These are phyloP conservation scores for Tachina grossa DNA, from an alignment of 2,888 invertebrate species.

Conservation along the genomic window DNA sequence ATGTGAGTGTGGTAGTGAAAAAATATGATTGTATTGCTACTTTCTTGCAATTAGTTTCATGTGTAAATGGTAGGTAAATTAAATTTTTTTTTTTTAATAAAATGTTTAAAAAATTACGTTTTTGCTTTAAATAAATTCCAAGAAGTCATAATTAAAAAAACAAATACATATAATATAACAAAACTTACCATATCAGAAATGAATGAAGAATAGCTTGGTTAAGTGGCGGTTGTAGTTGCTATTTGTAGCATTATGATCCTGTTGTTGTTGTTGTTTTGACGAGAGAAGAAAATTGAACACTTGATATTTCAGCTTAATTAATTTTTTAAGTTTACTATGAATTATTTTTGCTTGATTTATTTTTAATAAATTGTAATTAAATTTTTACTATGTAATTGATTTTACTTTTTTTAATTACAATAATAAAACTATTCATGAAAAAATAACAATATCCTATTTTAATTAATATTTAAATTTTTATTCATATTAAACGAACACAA, in stretches of 20 bases:
- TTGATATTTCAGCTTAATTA: constrained; percentile 55
- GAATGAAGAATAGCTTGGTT: background rate
- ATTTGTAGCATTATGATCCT: constrained; percentile 19
- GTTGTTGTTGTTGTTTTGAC: constrained; percentile 40
- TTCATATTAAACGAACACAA: constrained; percentile 42
- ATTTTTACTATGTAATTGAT: constrained; percentile 1
- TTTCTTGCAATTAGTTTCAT: no score
- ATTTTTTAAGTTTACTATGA: constrained; percentile 37
- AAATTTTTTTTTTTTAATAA: no score
- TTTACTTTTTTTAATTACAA: constrained; percentile 14
- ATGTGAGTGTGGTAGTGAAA: no score
- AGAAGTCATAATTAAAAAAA: no score
- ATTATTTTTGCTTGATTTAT: constrained; percentile 25
- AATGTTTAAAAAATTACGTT: no score
- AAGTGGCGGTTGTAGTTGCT: background rate
- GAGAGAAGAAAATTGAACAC: constrained; percentile 60
- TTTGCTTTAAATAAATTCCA: no score
- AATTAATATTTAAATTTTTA: constrained; percentile 5
- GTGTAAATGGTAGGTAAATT: no score
- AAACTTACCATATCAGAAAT: constrained; percentile 27
- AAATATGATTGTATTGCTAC: no score
- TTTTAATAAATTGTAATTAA: constrained; percentile 11
- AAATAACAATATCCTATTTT: constrained; percentile 19
- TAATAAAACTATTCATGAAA: constrained; percentile 53
- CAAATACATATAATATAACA: no score